Evolutionary conservation across 2,797 vertebrate genomes (phyloP).

Genomic region (Syndactyla subalaris): DNA sequence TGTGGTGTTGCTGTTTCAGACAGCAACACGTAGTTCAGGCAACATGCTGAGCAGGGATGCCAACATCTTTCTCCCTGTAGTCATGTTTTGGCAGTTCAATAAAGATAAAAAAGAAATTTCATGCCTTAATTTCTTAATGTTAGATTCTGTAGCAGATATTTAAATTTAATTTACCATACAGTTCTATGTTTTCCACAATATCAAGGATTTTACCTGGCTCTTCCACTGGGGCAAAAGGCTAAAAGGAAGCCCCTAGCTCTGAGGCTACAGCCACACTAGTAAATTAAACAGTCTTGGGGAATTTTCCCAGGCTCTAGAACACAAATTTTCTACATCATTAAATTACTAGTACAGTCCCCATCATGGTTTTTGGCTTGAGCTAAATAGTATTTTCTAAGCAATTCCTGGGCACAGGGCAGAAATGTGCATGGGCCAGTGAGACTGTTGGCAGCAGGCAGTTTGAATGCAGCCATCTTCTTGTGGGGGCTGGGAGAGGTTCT

Average conservation of each 20-base stretch:
- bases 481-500: neutral
- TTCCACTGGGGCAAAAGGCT: neutral
- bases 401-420: neutral
- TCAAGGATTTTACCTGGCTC: neutral
- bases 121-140: neutral
- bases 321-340: conserved; percentile 46
- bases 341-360: neutral
- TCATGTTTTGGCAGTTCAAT: neutral
- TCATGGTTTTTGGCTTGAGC: conserved; percentile 22
- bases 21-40: neutral
- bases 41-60: neutral
- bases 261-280: neutral
- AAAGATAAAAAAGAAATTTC: neutral
- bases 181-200: neutral
- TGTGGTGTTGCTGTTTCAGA: neutral
- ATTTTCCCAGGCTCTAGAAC: conserved; percentile 12
- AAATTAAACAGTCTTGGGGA: neutral
- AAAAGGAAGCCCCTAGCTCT: neutral
- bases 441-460: neutral
- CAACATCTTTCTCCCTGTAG: neutral
- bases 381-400: conserved; percentile 1
- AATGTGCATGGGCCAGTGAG: neutral
- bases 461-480: neutral
- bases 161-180: neutral
- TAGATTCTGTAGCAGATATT: neutral